Conservation (phyloP, 2,797 vertebrate species). For the Darevskia mixta region DNA sequence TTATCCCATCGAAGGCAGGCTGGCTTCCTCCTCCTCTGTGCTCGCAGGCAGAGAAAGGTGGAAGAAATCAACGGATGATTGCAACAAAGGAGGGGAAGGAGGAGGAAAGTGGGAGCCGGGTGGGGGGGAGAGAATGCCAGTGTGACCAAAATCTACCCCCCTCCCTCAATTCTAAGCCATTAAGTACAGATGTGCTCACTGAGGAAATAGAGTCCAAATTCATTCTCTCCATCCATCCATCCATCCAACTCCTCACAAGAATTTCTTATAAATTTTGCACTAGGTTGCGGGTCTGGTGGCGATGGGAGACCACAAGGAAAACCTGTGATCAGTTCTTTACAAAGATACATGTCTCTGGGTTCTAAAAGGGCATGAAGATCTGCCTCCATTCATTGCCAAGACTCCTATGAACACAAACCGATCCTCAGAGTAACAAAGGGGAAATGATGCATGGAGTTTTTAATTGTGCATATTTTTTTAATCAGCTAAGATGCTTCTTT, state of each 20-base stretch:
- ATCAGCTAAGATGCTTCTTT: constrained; percentile 63
- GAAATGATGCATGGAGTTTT: constrained; percentile 51
- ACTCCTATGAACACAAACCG: constrained; percentile 50
- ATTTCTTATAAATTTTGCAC: constrained; percentile 42
- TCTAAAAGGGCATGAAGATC: constrained; percentile 56
- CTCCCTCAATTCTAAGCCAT: constrained; percentile 36
- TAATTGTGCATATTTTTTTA: constrained; percentile 63
- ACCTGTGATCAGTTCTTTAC: constrained; percentile 39
- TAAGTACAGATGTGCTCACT: not conserved
- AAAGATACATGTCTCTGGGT: constrained; percentile 49
- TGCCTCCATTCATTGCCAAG: constrained; percentile 57
- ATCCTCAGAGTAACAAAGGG: constrained; percentile 57
- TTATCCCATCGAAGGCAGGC: constrained; percentile 70
- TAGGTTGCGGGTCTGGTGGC: constrained; percentile 4
- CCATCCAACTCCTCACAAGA: constrained; percentile 11
- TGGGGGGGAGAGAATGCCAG: constrained; percentile 39
- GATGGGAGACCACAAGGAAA: not conserved
- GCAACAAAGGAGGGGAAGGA: constrained; percentile 66
- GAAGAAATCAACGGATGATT: constrained; percentile 53
- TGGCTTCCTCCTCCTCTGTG: constrained; percentile 68
- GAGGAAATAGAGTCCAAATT: constrained; percentile 26
- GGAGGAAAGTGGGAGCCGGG: not conserved
- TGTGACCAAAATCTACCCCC: constrained; percentile 17
- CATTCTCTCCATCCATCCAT: accelerated
- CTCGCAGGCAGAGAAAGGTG: constrained; percentile 52